These are phyloP conservation scores for Sceloporus tristichus DNA, from an alignment of 2,113 vertebrate genomes.

Conservation along the genomic window DNA sequence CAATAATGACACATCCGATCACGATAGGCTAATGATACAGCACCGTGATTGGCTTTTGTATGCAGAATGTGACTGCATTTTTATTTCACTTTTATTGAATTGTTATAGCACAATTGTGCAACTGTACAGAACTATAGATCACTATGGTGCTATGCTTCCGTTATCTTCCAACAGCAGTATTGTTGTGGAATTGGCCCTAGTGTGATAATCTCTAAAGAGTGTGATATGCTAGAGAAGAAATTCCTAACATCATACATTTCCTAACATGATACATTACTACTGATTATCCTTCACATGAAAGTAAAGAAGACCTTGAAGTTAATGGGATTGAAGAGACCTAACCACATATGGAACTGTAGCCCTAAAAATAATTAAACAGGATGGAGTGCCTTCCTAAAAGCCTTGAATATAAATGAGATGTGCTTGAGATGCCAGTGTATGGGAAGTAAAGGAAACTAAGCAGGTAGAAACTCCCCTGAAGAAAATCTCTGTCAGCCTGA, in stretches of 20 bases:
- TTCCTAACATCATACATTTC: not conserved
- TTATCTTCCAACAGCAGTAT: too few species aligned
- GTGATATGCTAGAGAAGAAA: not conserved
- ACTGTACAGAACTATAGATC: too few species aligned
- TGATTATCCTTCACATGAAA: not conserved
- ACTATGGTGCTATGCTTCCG: too few species aligned
- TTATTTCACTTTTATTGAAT: too few species aligned
- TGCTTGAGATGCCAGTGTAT: slow-evolving; percentile 8
- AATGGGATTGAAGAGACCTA: not conserved
- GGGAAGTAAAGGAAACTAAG: slow-evolving; percentile 25
- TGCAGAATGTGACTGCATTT: too few species aligned
- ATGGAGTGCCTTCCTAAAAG: slow-evolving; percentile 11
- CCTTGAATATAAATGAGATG: slow-evolving; percentile 30
- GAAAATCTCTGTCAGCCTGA: slow-evolving; percentile 40
- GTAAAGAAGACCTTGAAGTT: not conserved
- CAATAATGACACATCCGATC: too few species aligned
- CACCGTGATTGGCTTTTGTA: too few species aligned
- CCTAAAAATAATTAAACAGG: slow-evolving; percentile 22
- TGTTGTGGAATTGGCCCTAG: too few species aligned
- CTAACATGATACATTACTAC: not conserved
- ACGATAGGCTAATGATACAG: too few species aligned
- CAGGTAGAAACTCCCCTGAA: slow-evolving; percentile 20
- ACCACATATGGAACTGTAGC: accelerated
- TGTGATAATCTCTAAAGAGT: too few species aligned
- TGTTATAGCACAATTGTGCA: too few species aligned